Evolutionary conservation across 1,140 invertebrate genomes (phyloP).

Genomic region (Pseudobourletiella spinata): DNA sequence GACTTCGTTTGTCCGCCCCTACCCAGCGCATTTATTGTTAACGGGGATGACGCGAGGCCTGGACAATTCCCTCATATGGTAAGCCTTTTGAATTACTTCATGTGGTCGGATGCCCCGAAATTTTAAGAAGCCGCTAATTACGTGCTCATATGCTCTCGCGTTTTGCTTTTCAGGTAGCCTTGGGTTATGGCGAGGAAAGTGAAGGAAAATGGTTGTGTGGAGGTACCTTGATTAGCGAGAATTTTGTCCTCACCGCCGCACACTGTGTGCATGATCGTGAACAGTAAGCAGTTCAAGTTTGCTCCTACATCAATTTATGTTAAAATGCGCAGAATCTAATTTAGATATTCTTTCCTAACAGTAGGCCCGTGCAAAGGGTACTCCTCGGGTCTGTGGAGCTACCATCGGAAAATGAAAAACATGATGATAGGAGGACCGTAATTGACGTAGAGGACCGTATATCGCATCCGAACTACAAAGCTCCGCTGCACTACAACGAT

Average conservation of each 20-base stretch:
- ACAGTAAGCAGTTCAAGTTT: no score
- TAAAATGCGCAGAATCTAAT: no score
- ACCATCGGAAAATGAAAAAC: no score
- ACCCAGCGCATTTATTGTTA: neutral
- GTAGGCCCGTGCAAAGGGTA: neutral
- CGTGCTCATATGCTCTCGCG: no score
- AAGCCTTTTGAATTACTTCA: neutral
- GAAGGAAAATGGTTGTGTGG: neutral
- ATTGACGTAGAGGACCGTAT: neutral
- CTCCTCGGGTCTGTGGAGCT: neutral
- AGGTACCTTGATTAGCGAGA: neutral
- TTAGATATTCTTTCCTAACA: no score
- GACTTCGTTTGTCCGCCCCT: no score
- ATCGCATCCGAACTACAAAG: slow-evolving; percentile 10
- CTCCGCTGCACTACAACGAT: slow-evolving; percentile 11
- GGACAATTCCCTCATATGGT: neutral
- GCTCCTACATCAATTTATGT: no score
- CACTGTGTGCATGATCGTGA: neutral
- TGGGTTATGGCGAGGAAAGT: neutral
- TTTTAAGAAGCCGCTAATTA: neutral
- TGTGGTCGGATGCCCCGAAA: neutral
- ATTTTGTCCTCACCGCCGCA: neutral
- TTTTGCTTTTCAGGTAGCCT: neutral
- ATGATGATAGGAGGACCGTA: no score
- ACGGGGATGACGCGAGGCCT: neutral